Evolutionary conservation across 2,113 vertebrate species (phyloP).

Genomic region (Ochotona curzoniae): DNA sequence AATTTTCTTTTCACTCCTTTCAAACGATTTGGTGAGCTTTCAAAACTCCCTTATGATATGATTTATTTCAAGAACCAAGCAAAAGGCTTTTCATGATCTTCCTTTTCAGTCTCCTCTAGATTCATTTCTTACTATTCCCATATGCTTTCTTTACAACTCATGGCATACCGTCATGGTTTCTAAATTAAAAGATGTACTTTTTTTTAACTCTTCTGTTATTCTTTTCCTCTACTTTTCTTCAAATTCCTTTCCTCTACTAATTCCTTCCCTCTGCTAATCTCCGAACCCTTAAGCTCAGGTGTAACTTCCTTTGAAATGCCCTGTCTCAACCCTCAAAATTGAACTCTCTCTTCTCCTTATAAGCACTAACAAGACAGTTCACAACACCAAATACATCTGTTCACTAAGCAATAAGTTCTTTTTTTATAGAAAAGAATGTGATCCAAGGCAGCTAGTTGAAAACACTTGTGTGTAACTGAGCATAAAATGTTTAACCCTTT

Average conservation of each 20-base stretch:
- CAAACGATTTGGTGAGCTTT: neutral
- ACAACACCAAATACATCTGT: neutral
- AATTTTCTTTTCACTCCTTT: neutral
- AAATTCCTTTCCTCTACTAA: neutral
- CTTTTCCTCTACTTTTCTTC: neutral
- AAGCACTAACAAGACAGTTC: neutral
- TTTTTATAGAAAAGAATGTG: neutral
- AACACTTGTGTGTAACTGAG: neutral
- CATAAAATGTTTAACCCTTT: neutral
- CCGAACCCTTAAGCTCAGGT: neutral
- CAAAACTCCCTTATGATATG: neutral
- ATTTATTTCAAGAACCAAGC: neutral
- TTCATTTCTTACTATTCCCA: neutral
- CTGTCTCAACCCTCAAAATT: neutral
- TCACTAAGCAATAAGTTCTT: neutral
- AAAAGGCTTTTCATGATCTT: no score
- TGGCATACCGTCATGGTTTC: neutral
- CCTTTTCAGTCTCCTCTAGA: neutral
- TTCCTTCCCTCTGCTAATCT: neutral
- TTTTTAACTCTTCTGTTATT: conserved; percentile 16
- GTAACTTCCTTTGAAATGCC: neutral
- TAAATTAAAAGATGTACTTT: neutral
- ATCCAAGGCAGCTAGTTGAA: neutral
- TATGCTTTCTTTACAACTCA: neutral
- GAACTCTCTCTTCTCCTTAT: neutral